Conservation (phyloP, 2,888 invertebrate genomes). For the Epinotia brunnichana region DNA sequence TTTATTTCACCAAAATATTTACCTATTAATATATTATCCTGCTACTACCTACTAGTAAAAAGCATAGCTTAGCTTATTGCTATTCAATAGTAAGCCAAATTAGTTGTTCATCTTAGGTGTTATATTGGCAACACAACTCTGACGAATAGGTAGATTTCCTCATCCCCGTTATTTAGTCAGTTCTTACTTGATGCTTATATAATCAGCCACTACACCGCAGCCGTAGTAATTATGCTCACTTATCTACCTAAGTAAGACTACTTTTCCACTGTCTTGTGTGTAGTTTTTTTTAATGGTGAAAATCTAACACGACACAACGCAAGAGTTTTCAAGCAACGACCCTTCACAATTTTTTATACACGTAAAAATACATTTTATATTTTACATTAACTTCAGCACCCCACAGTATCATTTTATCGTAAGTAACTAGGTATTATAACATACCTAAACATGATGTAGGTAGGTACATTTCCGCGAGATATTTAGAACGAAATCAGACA, state of each 20-base stretch:
- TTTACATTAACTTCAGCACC: background rate
- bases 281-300: background rate
- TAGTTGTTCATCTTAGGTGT: slow-evolving; percentile 38
- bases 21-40: background rate
- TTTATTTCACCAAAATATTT: slow-evolving; percentile 12
- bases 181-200: slow-evolving; percentile 26
- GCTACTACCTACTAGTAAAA: slow-evolving; percentile 13
- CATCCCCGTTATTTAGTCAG: slow-evolving; percentile 1
- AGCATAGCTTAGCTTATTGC: slow-evolving; percentile 63
- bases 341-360: background rate
- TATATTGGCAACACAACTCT: slow-evolving; percentile 2
- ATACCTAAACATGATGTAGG: background rate
- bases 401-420: background rate
- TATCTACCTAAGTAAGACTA: background rate
- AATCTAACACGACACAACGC: background rate
- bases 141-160: slow-evolving; percentile 8
- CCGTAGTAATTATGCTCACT: slow-evolving; percentile 30
- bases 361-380: background rate
- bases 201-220: slow-evolving; percentile 30
- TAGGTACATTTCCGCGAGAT: background rate
- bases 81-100: slow-evolving; percentile 44
- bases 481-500: background rate
- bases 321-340: background rate
- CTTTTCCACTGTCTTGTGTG: background rate
- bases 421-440: background rate